Percentiles rank a stretch among this genome's conserved stretches.
phyloP scores from a whole-genome alignment of 2,888 invertebrate genomes.

The Orthonychiurus folsomi region DNA sequence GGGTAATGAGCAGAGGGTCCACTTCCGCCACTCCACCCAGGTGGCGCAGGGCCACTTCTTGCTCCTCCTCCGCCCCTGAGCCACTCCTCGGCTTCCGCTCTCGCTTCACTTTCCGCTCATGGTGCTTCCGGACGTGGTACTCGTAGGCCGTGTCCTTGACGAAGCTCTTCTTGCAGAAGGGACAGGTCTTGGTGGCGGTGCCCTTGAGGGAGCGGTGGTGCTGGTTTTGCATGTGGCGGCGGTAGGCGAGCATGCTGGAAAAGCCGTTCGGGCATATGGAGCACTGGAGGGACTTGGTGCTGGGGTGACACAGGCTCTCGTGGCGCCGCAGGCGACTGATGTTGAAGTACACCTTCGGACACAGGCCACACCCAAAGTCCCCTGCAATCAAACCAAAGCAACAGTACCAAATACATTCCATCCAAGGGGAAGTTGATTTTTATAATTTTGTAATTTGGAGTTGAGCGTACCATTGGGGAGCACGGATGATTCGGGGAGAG shows the following conservation, averaged over 20 bases:
- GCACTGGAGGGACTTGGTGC: constrained; percentile 17
- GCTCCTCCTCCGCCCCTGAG: neutral
- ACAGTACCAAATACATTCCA: no score
- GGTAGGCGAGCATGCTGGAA: constrained; percentile 19
- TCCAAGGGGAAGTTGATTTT: no score
- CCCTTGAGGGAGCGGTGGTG: constrained; percentile 13
- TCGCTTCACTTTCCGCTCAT: neutral
- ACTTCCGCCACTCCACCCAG: neutral
- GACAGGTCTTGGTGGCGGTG: constrained; percentile 9
- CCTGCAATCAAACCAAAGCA: no score
- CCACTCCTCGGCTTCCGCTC: neutral
- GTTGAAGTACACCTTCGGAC: constrained; percentile 19
- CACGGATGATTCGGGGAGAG: no score
- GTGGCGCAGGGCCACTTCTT: no score
- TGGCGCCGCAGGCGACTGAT: constrained; percentile 18
- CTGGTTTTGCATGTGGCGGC: constrained; percentile 21
- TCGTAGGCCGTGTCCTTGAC: constrained; percentile 16
- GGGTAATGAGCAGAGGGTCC: neutral
- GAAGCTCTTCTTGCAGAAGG: constrained; percentile 20
- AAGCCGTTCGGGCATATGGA: constrained; percentile 22
- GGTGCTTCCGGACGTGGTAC: constrained; percentile 17
- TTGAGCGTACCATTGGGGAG: no score
- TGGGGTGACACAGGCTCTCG: constrained; percentile 23
- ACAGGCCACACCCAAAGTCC: constrained; percentile 16
- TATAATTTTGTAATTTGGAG: no score